These are phyloP conservation scores for Listrodromus nycthemerus DNA, from an alignment of 2,888 invertebrate species.

Conservation along the genomic window DNA sequence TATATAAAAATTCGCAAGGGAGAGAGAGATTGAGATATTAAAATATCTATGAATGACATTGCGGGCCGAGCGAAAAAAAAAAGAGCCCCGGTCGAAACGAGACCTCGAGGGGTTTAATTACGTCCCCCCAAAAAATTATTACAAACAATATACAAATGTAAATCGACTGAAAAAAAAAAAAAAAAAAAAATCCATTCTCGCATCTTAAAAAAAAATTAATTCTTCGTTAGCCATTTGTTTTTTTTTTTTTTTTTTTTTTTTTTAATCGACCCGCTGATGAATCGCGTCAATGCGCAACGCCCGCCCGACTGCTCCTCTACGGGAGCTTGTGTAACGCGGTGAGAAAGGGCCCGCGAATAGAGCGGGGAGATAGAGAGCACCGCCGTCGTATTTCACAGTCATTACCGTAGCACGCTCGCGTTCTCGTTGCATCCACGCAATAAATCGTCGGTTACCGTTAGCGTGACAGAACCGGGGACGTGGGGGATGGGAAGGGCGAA, in stretches of 20 bases:
- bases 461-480: conserved; percentile 69
- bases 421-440: conserved; percentile 77
- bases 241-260: conserved; percentile 30
- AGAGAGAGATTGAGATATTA: neutral
- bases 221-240: conserved; percentile 11
- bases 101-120: neutral
- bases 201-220: neutral
- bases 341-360: conserved; percentile 55
- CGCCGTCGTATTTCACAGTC: conserved; percentile 82
- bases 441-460: conserved; percentile 81
- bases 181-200: neutral
- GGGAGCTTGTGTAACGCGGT: conserved; percentile 42
- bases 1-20: neutral
- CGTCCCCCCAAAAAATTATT: neutral
- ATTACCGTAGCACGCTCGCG: conserved; percentile 81
- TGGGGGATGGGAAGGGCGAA: too few relatives aligned
- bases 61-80: neutral
- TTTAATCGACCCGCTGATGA: conserved; percentile 64
- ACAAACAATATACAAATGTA: neutral
- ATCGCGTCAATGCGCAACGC: conserved; percentile 64
- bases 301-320: conserved; percentile 26
- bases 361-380: conserved; percentile 68
- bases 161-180: neutral
- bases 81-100: neutral
- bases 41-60: conserved; percentile 18